Evolutionary conservation across 2,113 vertebrate genomes (phyloP).

Genomic region (Protobothrops flavoviridis): DNA sequence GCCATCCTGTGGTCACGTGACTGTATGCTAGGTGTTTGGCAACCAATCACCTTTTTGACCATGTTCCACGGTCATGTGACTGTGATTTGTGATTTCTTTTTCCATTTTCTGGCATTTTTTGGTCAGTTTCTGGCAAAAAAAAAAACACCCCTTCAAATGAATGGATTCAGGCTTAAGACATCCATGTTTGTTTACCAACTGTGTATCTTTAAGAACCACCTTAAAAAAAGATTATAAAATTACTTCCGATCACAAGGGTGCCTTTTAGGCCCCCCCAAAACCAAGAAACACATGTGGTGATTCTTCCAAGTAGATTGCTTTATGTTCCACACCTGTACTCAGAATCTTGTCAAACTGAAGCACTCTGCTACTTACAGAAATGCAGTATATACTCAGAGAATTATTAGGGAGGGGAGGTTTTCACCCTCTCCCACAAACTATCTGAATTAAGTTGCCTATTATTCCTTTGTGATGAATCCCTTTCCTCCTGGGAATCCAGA

Average conservation of each 20-base stretch:
- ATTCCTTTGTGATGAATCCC: too few relatives aligned
- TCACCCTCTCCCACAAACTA: too few relatives aligned
- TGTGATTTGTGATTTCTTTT: neutral
- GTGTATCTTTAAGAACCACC: neutral
- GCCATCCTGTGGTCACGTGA: neutral
- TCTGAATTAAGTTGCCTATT: too few relatives aligned
- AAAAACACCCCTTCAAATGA: neutral
- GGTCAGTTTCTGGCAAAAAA: neutral
- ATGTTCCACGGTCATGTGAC: neutral
- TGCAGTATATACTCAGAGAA: too few relatives aligned
- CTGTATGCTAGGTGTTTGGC: neutral
- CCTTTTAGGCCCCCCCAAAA: neutral
- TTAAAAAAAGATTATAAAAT: neutral
- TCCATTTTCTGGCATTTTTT: neutral
- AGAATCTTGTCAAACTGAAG: neutral
- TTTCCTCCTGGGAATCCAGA: too few relatives aligned
- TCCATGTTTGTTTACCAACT: neutral
- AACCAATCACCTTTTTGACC: neutral
- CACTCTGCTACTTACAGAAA: too few relatives aligned
- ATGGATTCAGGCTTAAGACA: neutral
- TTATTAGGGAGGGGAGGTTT: too few relatives aligned
- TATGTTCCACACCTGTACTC: neutral
- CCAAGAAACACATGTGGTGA: neutral
- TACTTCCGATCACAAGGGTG: too few relatives aligned
- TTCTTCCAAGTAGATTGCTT: neutral